A percentile compares a stretch with the other conserved stretches of the same genome.
Evolutionary conservation across 2,113 vertebrate genomes (phyloP).

Genomic region (Ophthalmolycus amberensis): DNA sequence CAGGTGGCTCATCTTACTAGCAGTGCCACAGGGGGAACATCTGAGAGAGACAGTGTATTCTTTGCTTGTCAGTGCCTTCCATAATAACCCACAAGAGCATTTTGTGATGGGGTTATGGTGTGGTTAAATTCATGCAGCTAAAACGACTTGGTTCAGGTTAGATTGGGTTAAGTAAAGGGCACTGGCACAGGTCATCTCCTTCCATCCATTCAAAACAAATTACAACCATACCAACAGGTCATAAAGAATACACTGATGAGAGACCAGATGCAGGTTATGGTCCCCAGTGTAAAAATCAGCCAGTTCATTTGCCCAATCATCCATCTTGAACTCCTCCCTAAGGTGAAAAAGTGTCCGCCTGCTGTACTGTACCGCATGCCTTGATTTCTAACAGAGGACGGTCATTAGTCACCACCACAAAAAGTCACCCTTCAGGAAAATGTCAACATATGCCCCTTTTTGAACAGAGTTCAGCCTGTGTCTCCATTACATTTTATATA

Average conservation of each 20-base stretch:
- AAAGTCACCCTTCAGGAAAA: conserved; percentile 5
- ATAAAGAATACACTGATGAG: not conserved
- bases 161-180: not conserved
- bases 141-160: not conserved
- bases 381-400: not conserved
- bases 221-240: not conserved
- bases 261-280: not conserved
- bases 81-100: not conserved
- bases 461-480: not conserved
- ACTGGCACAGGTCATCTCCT: not conserved
- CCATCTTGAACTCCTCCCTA: not conserved
- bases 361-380: too few species aligned
- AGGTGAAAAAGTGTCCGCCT: not conserved
- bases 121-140: not conserved
- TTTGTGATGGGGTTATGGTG: not conserved
- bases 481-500: not conserved
- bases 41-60: not conserved
- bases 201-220: not conserved
- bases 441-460: conserved; percentile 5
- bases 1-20: conserved; percentile 50
- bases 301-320: not conserved
- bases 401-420: not conserved
- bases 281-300: not conserved
- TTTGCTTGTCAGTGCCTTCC: not conserved
- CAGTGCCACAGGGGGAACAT: conserved; percentile 40